A percentile compares a stretch with the other conserved stretches of the same genome.
Conservation (phyloP, 2,888 invertebrate species). For the Andrena hattorfiana region DNA sequence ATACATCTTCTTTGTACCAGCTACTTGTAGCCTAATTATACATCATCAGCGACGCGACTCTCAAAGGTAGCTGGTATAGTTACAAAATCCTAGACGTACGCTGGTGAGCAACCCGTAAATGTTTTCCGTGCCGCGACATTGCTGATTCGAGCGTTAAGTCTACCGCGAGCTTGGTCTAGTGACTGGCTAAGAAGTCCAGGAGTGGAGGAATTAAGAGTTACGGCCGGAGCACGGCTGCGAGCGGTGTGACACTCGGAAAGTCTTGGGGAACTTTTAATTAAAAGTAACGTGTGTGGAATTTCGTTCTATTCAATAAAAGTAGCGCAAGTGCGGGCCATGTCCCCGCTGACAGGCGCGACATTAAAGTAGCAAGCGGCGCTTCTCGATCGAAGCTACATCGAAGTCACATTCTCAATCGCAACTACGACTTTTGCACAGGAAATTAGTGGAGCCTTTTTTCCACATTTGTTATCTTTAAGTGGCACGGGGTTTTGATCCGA, state of each 20-base stretch:
- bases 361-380: background rate
- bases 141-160: conserved; percentile 37
- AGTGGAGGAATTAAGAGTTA: conserved; percentile 44
- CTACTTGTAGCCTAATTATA: conserved; percentile 16
- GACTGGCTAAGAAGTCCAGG: conserved; percentile 21
- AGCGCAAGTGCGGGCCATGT: background rate
- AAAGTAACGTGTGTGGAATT: conserved; percentile 16
- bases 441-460: background rate
- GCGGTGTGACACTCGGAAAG: conserved; percentile 28
- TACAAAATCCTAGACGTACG: conserved; percentile 1
- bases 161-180: conserved; percentile 30
- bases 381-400: background rate
- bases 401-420: background rate
- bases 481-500: conserved; percentile 14
- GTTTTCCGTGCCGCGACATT: conserved; percentile 31
- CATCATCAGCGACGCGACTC: background rate
- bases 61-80: conserved; percentile 3
- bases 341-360: background rate
- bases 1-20: background rate
- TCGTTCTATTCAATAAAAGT: background rate
- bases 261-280: conserved; percentile 45
- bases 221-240: background rate
- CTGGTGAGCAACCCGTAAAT: conserved; percentile 6
- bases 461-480: background rate
- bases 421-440: background rate